Conservation (phyloP, 2,797 vertebrate genomes). For the Peromyscus nudipes region DNA sequence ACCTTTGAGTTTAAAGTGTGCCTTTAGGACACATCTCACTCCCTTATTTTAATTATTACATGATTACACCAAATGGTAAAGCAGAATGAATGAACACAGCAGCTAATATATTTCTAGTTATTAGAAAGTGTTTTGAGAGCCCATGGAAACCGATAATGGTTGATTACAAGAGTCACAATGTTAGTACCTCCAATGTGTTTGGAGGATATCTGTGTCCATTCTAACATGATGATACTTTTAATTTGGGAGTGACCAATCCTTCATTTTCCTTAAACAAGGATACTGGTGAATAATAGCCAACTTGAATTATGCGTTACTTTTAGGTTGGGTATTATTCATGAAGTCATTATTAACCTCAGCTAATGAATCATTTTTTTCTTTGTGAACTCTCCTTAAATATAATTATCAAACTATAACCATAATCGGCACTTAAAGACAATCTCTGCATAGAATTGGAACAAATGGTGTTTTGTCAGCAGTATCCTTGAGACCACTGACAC, state of each 20-base stretch:
- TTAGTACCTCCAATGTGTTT: neutral
- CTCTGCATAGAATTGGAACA: slow-evolving; percentile 21
- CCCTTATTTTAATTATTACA: slow-evolving; percentile 37
- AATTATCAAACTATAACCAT: slow-evolving; percentile 54
- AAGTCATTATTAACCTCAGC: neutral
- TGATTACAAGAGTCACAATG: neutral
- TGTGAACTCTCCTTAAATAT: slow-evolving; percentile 31
- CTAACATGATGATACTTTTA: slow-evolving; percentile 11
- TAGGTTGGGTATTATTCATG: neutral
- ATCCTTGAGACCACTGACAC: neutral
- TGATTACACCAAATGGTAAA: slow-evolving; percentile 37
- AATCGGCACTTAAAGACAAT: slow-evolving; percentile 41
- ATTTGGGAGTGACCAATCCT: slow-evolving; percentile 6
- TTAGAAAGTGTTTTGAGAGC: neutral
- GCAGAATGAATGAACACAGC: neutral
- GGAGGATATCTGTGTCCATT: neutral
- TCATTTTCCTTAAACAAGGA: slow-evolving; percentile 54
- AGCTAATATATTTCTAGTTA: neutral
- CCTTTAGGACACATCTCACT: neutral
- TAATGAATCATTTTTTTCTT: slow-evolving; percentile 47
- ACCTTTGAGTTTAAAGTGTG: neutral
- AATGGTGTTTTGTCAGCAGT: neutral
- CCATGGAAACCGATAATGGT: neutral
- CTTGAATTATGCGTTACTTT: neutral
- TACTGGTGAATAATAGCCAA: slow-evolving; percentile 36